Base-by-base conservation (phyloP, 2,888 invertebrate genomes). In the Harpalus rubripes region DNA sequence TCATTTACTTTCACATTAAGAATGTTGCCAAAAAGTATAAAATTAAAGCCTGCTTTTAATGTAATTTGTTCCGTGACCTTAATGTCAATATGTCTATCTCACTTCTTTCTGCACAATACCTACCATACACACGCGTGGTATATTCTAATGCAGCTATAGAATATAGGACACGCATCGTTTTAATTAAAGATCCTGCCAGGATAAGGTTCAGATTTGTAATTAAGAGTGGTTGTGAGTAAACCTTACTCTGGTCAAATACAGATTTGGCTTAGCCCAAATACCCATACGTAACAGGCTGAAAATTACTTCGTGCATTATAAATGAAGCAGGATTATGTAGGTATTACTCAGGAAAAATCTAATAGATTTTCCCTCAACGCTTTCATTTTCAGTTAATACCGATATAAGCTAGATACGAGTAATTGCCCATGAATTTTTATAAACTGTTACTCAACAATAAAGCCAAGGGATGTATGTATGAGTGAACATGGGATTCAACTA, bases 181-280 rank as follows among this genome's bases (percentile, higher is more conserved):
- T 82, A 82, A 82, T 82, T 82, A 74, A 82, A 82, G 82, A 82
- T 82, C 68, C 32, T 39, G 82, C 52, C 41, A 59, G 41, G 82
- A 82, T 82, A 74, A 68, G 18, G 41, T 18, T 72, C 26, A 65
- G 74, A 82, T 82, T 82, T 82, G 72, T 82, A 82, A 82, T 82
- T 82, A 82, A 82, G 72, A 82, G 56, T 81, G 44, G 52, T 81
- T 78, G 44, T 68, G 18, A 74, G 52, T 74, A 44, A 74, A 52
- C 72, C 44, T 41, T 74, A 74, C 72, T 3, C 72, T 44, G 72
- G 12, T 22, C 44, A 12, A 10, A 15, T 1, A 44, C 72, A 74
- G 72, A 74, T 16, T 44, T 44, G 72, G 72, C 72, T 74, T 74
- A 74, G 44, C 18, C 5, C 72, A 74, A 74, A 74, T 74, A 74